A percentile compares a stretch with the other conserved stretches of the same genome.
phyloP scores from a whole-genome alignment of 2,888 invertebrate species.

The Meliscaeva auricollis region DNA sequence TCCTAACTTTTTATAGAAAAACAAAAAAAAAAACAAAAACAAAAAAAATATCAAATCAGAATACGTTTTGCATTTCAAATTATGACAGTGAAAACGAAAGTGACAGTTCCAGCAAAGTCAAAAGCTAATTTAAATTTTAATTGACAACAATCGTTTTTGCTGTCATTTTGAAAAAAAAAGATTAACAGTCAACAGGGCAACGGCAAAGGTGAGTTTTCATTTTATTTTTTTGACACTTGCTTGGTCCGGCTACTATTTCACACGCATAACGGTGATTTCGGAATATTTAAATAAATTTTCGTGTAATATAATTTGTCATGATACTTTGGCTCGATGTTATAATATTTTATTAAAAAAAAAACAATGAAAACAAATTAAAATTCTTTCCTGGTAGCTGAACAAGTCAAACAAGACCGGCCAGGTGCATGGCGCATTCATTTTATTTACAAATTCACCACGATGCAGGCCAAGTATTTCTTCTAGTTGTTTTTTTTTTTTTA shows the following conservation, averaged over 20 bases:
- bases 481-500: neutral
- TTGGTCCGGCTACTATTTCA: slow-evolving; percentile 18
- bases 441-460: slow-evolving; percentile 47
- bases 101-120: slow-evolving; percentile 46
- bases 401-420: slow-evolving; percentile 34
- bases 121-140: slow-evolving; percentile 33
- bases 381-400: slow-evolving; percentile 41
- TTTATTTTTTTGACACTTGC: slow-evolving; percentile 4
- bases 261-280: slow-evolving; percentile 37
- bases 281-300: slow-evolving; percentile 40
- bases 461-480: slow-evolving; percentile 16
- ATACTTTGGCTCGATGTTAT: slow-evolving; percentile 8
- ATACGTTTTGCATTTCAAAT: slow-evolving; percentile 68
- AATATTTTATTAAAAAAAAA: neutral
- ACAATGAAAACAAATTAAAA: slow-evolving; percentile 53
- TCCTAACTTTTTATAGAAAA: slow-evolving; percentile 33
- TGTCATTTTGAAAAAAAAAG: slow-evolving; percentile 23
- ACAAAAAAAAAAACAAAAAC: neutral
- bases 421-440: slow-evolving; percentile 50
- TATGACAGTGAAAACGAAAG: slow-evolving; percentile 66
- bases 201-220: neutral
- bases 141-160: slow-evolving; percentile 22
- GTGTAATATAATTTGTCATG: slow-evolving; percentile 52
- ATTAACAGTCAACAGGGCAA: slow-evolving; percentile 4
- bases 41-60: no score